Evolutionary conservation across 2,113 vertebrate genomes (phyloP), one percentile per base, ranked within the genome.

Genomic region (Podarcis muralis): DNA sequence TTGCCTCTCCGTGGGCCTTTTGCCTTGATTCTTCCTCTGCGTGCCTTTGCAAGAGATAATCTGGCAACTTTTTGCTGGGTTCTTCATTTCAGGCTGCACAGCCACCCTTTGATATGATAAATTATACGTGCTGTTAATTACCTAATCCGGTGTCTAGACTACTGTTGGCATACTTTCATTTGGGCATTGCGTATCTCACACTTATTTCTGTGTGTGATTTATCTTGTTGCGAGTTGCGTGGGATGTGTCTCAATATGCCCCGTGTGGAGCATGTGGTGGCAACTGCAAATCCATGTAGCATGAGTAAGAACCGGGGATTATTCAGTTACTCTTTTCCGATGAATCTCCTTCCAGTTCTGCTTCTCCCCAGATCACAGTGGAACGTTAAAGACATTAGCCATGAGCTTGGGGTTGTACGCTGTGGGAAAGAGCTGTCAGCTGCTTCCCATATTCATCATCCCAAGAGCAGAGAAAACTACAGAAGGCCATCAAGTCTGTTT

Each of bases 81-180:
- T 90, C 86, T 43, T 94, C 84, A 83, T 80, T 94, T 87, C 32
- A 35, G 62, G 66, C 65, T 92, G 59, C 18, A 62, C 0, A 87
- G 53, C 74, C 84, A 57, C 66, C 25, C 77, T 86, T 87, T 88
- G 89, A 82, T 57, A 30, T 89, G 77, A 93, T 57, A 93, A 94
- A 86, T 92, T 79, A 93, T 91, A 92, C 90, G 87, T 92, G 91
- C 90, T 81, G 2, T 4, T 89, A 57, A 84, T 92, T 83, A 53
- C 81, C 9, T 84, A 87, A 84, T 79, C 57, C 57, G 22, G 27
- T 76, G 84, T 90, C 88, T 90, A 90, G 84, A 90, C 84, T 76
- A 59, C 59, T 74, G 76, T 65, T 89, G 65, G 57, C 75, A 62
- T 37, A 88, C 90, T 88, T 87, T 83, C 48, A 65, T 82, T 30